phyloP scores from a whole-genome alignment of 2,888 invertebrate genomes.

The Bombylius discolor region DNA sequence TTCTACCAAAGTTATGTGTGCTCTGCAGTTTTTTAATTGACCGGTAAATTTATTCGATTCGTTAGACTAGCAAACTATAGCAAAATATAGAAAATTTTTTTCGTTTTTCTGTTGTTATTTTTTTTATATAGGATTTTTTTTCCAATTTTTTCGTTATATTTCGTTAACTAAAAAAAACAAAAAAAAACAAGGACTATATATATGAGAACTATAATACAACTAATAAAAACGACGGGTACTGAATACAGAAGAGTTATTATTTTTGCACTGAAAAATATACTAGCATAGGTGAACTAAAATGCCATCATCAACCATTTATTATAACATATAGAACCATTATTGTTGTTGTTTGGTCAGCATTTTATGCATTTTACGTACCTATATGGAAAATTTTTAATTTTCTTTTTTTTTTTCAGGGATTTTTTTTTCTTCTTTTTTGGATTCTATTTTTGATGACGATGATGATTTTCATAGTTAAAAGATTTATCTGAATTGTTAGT shows the following conservation, averaged over 20 bases:
- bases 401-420: no score
- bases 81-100: background rate
- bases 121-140: background rate
- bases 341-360: constrained; percentile 9
- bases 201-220: no score
- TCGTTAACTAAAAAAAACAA: no score
- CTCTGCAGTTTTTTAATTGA: constrained; percentile 38
- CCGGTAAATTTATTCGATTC: constrained; percentile 38
- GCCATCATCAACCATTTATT: background rate
- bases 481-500: no score
- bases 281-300: constrained; percentile 3
- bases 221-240: no score
- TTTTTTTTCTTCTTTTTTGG: no score
- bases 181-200: no score
- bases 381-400: no score
- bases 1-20: constrained; percentile 13
- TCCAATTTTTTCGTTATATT: background rate
- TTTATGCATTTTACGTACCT: constrained; percentile 4
- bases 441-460: no score
- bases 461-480: no score
- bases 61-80: constrained; percentile 22
- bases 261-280: background rate
- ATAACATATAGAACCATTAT: background rate
- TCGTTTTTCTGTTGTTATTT: background rate
- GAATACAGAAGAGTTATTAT: no score